A percentile compares a stretch with the other conserved stretches of the same genome.
Conservation (phyloP, 2,113 vertebrate genomes). For the Oostethus manadensis region DNA sequence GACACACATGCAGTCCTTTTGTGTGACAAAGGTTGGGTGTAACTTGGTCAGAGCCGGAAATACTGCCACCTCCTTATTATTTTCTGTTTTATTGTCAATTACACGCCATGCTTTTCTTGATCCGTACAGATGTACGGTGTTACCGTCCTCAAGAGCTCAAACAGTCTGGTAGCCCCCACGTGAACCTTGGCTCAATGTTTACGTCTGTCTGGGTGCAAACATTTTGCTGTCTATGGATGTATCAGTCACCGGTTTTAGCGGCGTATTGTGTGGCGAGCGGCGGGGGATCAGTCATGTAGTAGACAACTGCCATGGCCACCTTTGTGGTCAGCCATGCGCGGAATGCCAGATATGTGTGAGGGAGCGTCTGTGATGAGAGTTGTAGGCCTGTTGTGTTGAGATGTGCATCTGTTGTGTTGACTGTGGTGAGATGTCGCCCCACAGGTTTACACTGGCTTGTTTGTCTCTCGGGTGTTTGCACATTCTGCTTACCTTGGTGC, state of each 20-base stretch:
- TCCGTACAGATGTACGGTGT: too few species aligned
- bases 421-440: conserved; percentile 6
- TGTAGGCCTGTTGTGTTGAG: too few species aligned
- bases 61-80: neutral
- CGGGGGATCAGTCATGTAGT: conserved; percentile 51
- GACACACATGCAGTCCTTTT: conserved; percentile 6
- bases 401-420: conserved; percentile 43
- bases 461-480: neutral
- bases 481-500: neutral
- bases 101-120: neutral
- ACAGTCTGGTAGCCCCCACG: neutral
- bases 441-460: neutral
- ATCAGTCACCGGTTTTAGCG: conserved; percentile 46
- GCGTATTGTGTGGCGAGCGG: conserved; percentile 44
- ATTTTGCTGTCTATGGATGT: conserved; percentile 38
- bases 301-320: conserved; percentile 36
- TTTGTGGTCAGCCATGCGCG: conserved; percentile 53
- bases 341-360: conserved; percentile 68
- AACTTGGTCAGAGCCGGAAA: neutral
- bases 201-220: conserved; percentile 46
- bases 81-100: neutral
- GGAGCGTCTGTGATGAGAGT: conserved; percentile 46
- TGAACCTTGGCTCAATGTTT: conserved; percentile 34
- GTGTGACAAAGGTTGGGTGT: conserved; percentile 1
- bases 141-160: neutral